Percentiles rank a stretch among this genome's conserved stretches.
Conservation (phyloP, 1,140 invertebrate species). For the Hycleus cichorii region DNA sequence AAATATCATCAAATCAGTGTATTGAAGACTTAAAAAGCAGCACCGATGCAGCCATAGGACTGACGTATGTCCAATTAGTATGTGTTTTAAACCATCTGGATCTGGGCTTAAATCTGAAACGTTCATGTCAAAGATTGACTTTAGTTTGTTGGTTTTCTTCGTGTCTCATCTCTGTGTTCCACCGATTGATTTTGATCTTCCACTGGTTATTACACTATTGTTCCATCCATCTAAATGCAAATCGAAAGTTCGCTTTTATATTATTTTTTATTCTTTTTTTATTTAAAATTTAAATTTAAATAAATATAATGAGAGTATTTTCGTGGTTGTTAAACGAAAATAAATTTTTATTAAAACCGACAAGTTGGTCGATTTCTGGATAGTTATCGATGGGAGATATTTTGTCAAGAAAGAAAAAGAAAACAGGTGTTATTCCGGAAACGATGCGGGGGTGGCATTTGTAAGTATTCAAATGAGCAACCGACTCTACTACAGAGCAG, state of each 20-base stretch:
- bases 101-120: slow-evolving; percentile 28
- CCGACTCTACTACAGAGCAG: slow-evolving; percentile 11
- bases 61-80: slow-evolving; percentile 33
- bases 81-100: slow-evolving; percentile 32
- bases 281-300: too few species aligned
- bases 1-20: slow-evolving; percentile 8
- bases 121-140: slow-evolving; percentile 24
- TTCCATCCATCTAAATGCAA: slow-evolving; percentile 32
- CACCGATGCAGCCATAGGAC: slow-evolving; percentile 15
- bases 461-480: slow-evolving; percentile 28
- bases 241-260: slow-evolving; percentile 8
- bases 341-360: too few species aligned
- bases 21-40: slow-evolving; percentile 13
- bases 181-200: slow-evolving; percentile 33
- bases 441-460: slow-evolving; percentile 23
- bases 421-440: slow-evolving; percentile 26
- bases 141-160: slow-evolving; percentile 13
- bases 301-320: neutral
- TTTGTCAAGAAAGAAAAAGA: neutral
- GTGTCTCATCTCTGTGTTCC: slow-evolving; percentile 13
- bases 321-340: neutral
- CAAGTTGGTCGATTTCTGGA: too few species aligned
- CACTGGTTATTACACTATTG: slow-evolving; percentile 31
- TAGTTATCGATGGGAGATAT: too few species aligned
- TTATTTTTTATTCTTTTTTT: neutral